Percentiles rank a stretch among this genome's conserved stretches.
Conservation (phyloP, 2,888 invertebrate genomes). For the Drosophila infuscata region DNA sequence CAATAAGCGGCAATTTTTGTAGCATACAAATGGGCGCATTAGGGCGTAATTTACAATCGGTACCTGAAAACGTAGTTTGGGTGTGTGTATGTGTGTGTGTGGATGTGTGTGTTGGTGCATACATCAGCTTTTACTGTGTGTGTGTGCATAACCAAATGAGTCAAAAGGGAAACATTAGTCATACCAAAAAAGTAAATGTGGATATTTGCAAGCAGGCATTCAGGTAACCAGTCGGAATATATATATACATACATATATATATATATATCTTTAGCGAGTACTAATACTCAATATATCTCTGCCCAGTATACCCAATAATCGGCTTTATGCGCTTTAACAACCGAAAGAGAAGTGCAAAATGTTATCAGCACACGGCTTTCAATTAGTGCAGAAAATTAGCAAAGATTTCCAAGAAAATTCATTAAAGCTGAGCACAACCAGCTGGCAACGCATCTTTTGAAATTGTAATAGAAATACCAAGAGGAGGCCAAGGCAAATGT, state of each 20-base stretch:
- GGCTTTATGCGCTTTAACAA: constrained; percentile 44
- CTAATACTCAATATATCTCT: background rate
- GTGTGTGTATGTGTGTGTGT: constrained; percentile 9
- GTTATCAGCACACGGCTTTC: constrained; percentile 70
- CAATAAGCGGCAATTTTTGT: constrained; percentile 81
- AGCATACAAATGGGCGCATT: constrained; percentile 82
- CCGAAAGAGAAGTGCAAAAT: constrained; percentile 50
- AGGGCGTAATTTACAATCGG: constrained; percentile 79
- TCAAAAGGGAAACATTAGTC: constrained; percentile 81
- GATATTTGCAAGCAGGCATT: constrained; percentile 18
- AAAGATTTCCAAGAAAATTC: constrained; percentile 51
- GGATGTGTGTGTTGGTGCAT: constrained; percentile 36
- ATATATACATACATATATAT: constrained; percentile 7
- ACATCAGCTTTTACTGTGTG: constrained; percentile 29
- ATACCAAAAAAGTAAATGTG: constrained; percentile 48
- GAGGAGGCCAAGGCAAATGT: constrained; percentile 75
- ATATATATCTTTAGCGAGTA: background rate
- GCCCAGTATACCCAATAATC: constrained; percentile 27
- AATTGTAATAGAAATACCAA: constrained; percentile 76
- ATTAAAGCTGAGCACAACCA: constrained; percentile 55
- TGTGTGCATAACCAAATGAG: constrained; percentile 70
- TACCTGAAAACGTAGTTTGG: constrained; percentile 43
- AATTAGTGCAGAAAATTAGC: constrained; percentile 66
- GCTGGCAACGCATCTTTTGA: constrained; percentile 45
- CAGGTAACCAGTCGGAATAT: constrained; percentile 10